A percentile compares a stretch with the other conserved stretches of the same genome.
Conservation (phyloP, 2,113 vertebrate species). For the Brienomyrus brachyistius region DNA sequence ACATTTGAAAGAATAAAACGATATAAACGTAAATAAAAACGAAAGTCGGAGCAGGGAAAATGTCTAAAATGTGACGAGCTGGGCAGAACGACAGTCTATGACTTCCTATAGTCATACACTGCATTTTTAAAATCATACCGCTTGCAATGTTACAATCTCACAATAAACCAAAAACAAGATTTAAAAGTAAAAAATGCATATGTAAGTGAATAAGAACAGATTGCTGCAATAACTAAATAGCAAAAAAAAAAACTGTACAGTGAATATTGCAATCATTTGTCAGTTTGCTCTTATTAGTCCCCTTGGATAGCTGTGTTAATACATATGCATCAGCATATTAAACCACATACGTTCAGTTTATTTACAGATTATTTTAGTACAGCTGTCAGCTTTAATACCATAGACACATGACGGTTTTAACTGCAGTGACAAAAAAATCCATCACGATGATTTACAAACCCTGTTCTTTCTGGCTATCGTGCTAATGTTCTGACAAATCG, state of each 20-base stretch:
- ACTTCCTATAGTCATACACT: not conserved
- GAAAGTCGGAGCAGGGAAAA: not conserved
- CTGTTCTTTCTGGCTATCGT: not conserved
- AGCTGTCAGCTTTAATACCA: not conserved
- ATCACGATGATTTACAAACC: not conserved
- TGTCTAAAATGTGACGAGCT: not conserved
- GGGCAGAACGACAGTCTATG: not conserved
- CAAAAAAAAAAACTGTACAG: not conserved
- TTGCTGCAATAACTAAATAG: not conserved
- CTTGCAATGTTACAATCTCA: not conserved
- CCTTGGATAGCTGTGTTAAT: not conserved
- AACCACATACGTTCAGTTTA: not conserved
- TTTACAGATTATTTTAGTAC: not conserved
- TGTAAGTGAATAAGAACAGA: not conserved
- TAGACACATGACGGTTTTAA: not conserved
- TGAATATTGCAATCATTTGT: not conserved
- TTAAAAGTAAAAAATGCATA: not conserved
- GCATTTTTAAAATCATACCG: not conserved
- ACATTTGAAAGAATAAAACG: not conserved
- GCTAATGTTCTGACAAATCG: not conserved
- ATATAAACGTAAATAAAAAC: not conserved
- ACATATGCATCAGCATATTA: not conserved
- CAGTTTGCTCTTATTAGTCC: not conserved
- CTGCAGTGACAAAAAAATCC: not conserved
- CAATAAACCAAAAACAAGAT: not conserved